Evolutionary conservation across 53 echinoderm and acorn worm genomes (phyloP).

Genomic region (Apostichopus leukothele): DNA sequence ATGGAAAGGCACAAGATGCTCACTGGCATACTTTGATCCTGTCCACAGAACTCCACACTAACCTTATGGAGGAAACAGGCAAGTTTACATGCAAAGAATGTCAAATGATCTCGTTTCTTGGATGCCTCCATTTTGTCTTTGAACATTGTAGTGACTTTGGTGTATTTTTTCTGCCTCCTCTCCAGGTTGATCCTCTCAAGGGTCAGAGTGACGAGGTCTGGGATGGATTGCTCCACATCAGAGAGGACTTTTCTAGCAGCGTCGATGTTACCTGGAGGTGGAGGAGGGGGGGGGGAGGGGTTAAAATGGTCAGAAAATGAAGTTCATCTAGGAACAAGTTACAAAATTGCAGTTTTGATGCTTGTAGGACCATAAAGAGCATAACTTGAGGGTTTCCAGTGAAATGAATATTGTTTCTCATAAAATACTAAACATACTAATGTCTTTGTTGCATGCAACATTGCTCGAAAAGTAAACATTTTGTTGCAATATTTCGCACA

Average conservation of each 20-base stretch:
- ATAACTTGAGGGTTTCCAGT: not conserved
- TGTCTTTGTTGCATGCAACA: too few relatives aligned
- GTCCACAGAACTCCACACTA: not conserved
- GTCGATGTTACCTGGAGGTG: constrained; percentile 60
- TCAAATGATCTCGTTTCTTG: constrained; percentile 53
- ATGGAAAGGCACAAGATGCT: too few relatives aligned
- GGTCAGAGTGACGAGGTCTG: constrained; percentile 70
- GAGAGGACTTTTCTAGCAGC: constrained; percentile 68
- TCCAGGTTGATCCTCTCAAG: constrained; percentile 90
- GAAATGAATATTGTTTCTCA: not conserved
- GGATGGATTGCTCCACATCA: constrained; percentile 67
- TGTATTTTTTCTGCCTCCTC: constrained; percentile 65
- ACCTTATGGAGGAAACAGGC: constrained; percentile 86
- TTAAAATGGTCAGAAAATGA: too few relatives aligned
- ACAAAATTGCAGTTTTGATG: too few relatives aligned
- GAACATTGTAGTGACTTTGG: constrained; percentile 62
- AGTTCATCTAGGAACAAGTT: too few relatives aligned
- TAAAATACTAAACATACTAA: too few relatives aligned
- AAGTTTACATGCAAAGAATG: constrained; percentile 77
- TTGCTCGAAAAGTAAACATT: too few relatives aligned
- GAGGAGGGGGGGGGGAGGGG: too few relatives aligned
- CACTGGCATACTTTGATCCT: too few relatives aligned
- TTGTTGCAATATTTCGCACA: too few relatives aligned
- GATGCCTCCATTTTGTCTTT: constrained; percentile 58
- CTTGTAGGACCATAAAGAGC: not conserved